phyloP scores from a whole-genome alignment of 92 coral and sea anemone species.

The Epizoanthus ramosus region DNA sequence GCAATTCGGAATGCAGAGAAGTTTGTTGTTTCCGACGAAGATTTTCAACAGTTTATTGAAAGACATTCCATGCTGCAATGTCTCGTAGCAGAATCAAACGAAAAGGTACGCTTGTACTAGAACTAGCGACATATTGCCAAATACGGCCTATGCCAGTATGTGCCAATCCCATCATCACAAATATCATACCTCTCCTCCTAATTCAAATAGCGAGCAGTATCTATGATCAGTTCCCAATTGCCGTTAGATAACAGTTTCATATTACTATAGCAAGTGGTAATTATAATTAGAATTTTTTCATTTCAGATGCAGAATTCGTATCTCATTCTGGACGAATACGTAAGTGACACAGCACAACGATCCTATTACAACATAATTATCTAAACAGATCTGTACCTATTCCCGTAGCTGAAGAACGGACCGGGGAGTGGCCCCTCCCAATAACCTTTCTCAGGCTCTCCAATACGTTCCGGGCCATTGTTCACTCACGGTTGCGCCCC shows the following conservation, averaged over 20 bases:
- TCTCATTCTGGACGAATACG: conserved; percentile 81
- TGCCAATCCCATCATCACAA: no score
- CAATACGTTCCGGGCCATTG: no score
- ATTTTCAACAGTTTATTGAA: conserved; percentile 61
- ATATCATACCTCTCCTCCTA: no score
- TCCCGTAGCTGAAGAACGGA: no score
- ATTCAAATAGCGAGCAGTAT: not conserved
- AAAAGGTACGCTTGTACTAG: conserved; percentile 51
- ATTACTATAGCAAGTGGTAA: not conserved
- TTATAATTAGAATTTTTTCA: not conserved
- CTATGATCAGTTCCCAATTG: not conserved
- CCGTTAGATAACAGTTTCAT: not conserved
- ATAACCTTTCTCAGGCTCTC: no score
- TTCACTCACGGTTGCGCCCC: no score
- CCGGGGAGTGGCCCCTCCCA: no score
- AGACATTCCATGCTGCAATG: conserved; percentile 66
- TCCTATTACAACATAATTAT: no score
- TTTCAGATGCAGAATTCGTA: conserved; percentile 83
- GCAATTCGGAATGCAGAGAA: conserved; percentile 73
- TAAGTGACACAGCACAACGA: conserved; percentile 44
- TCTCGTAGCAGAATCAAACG: conserved; percentile 81
- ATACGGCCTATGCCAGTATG: no score
- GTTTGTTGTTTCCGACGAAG: conserved; percentile 66
- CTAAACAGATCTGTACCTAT: no score
- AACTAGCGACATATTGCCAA: no score